phyloP scores from a whole-genome alignment of 2,888 invertebrate species.

The Athripsodes cinereus region DNA sequence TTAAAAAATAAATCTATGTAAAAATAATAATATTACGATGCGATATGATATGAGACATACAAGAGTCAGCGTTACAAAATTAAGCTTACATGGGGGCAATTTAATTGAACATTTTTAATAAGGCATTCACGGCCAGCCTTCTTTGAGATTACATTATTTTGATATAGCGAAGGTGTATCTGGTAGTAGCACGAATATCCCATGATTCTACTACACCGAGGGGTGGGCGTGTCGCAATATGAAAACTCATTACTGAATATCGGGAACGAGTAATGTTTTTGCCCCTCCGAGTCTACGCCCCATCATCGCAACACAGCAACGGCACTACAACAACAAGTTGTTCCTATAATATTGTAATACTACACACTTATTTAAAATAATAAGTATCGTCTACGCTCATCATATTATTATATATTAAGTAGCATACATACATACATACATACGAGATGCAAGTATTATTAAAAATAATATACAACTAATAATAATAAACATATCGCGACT shows the following conservation, averaged over 20 bases:
- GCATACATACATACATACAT: too few species aligned
- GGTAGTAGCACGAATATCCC: too few species aligned
- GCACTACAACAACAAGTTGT: too few species aligned
- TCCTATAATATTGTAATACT: background rate
- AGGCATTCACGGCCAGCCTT: background rate
- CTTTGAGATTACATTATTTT: conserved; percentile 22
- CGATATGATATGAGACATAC: too few species aligned
- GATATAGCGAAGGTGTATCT: conserved; percentile 8
- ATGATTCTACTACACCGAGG: background rate
- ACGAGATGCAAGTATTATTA: too few species aligned
- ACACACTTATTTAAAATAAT: background rate
- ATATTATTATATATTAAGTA: too few species aligned
- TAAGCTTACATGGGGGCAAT: conserved; percentile 6
- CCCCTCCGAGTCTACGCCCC: conserved; percentile 2
- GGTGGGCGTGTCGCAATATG: conserved; percentile 24
- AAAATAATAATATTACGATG: too few species aligned
- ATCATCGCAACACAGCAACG: background rate
- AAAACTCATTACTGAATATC: conserved; percentile 28
- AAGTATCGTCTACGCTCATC: background rate
- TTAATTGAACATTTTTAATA: conserved; percentile 11
- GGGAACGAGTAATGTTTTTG: conserved; percentile 16
- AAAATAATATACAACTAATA: too few species aligned
- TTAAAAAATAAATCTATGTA: too few species aligned
- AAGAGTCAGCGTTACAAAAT: too few species aligned
- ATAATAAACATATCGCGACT: too few species aligned